Evolutionary conservation across 2,113 vertebrate species (phyloP).

Genomic region (Megaceryle maxima): DNA sequence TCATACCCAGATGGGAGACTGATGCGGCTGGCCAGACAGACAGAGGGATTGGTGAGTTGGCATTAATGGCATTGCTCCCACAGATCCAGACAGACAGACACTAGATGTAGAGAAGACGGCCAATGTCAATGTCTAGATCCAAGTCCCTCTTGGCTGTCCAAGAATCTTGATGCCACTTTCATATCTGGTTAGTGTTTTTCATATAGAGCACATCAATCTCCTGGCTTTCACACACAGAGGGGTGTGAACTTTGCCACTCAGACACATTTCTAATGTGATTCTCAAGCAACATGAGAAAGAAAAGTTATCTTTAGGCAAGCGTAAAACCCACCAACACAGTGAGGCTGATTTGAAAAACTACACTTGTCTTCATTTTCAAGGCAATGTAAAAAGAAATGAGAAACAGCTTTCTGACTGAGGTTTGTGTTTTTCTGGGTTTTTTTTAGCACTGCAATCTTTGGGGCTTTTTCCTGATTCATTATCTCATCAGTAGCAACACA

Average conservation of each 20-base stretch:
- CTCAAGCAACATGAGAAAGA: background rate
- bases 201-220: background rate
- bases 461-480: background rate
- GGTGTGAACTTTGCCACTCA: background rate
- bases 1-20: constrained; percentile 25
- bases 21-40: constrained; percentile 2
- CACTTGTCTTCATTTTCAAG: constrained; percentile 15
- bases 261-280: background rate
- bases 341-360: background rate
- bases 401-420: background rate
- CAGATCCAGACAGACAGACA: background rate
- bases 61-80: background rate
- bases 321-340: background rate
- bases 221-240: background rate
- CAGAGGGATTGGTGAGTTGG: background rate
- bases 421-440: no score
- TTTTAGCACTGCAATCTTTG: background rate
- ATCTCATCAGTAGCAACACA: constrained; percentile 30
- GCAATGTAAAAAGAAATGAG: background rate
- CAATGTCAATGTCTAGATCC: background rate
- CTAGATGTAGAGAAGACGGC: background rate
- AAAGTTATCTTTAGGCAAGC: background rate
- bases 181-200: background rate
- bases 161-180: background rate
- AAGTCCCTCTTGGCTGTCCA: background rate